Base-by-base conservation (phyloP, 2,797 vertebrate genomes). In the Cynodonichthys magdalenae region DNA sequence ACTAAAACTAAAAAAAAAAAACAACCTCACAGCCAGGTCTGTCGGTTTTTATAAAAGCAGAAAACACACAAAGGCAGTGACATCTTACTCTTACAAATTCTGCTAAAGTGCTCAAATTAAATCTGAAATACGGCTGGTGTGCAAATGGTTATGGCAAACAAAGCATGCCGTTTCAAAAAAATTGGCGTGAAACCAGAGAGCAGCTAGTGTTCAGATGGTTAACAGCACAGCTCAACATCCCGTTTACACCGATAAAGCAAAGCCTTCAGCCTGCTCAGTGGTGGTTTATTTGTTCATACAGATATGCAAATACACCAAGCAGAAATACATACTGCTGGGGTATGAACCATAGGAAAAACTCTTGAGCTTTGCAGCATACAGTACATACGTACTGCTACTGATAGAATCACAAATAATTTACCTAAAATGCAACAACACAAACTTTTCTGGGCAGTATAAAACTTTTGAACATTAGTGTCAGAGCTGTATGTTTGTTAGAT, bases 251-350 rank as follows among this genome's bases (percentile, higher is more conserved):
- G 60, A 67, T 65, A 7, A 66, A 60, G 47, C n/a, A 39, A 54
- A 62, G 50, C 50, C 62, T 66, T 69, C 53, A 15, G 39, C 45
- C 49, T 50, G 61, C n/a, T 59, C 55, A 70, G 71, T 31, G 24
- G 67, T 54, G 66, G 68, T 67, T 75, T 74, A 60, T 75, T 77
- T 69, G 67, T 83, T 76, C 69, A 66, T 42, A 62, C 42, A 63
- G n/a, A 63, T 19, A 72, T 63, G 53, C 62, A 80, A 80, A 77
- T 59, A 82, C 28, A 44, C 19, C 0, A 28, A 68, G 53, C 56
- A 46, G 49, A 51, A 66, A 53, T 69, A 68, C 24, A 56, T 17
- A 34, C 39, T 62, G 68, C 8, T 24, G 59, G 52, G 54, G 66
- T 73, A 52, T 17, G 20, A 24, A 39, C 72, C 55, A 75, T 72